Conservation (phyloP, 2,888 invertebrate genomes). For the Cyrtodaria siliqua region DNA sequence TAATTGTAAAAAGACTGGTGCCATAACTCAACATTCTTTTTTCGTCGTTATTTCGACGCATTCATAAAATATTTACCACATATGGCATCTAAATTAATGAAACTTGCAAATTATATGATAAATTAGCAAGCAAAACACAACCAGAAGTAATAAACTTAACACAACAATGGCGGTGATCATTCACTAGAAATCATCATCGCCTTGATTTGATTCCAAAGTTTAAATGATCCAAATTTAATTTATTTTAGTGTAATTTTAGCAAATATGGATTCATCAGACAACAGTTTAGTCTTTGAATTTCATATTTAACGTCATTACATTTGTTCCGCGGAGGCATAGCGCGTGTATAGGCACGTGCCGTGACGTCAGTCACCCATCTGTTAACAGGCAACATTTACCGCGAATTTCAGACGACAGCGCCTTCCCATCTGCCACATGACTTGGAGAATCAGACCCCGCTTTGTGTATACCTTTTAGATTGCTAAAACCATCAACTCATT, state of each 20-base stretch:
- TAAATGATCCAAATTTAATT: slow-evolving; percentile 62
- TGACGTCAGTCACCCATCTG: slow-evolving; percentile 64
- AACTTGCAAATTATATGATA: slow-evolving; percentile 57
- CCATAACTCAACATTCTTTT: too few relatives aligned
- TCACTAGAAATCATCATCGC: slow-evolving; percentile 42
- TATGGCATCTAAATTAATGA: slow-evolving; percentile 2
- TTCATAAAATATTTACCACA: slow-evolving; percentile 2
- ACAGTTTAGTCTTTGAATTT: slow-evolving; percentile 29
- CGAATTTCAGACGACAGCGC: slow-evolving; percentile 46
- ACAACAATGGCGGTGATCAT: slow-evolving; percentile 44
- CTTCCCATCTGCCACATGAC: slow-evolving; percentile 34
- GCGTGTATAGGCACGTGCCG: slow-evolving; percentile 55
- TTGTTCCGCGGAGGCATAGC: slow-evolving; percentile 17
- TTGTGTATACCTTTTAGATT: not conserved
- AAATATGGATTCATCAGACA: slow-evolving; percentile 35
- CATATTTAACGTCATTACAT: slow-evolving; percentile 17
- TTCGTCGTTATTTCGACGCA: too few relatives aligned
- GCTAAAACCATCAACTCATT: too few relatives aligned
- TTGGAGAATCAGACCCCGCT: not conserved
- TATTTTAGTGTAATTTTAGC: slow-evolving; percentile 55
- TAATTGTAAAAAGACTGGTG: too few relatives aligned
- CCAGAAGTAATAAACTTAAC: slow-evolving; percentile 53
- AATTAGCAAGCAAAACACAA: slow-evolving; percentile 49
- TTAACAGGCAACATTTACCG: slow-evolving; percentile 52
- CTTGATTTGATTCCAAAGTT: slow-evolving; percentile 61